Percentiles rank a stretch among this genome's conserved stretches.
phyloP scores from a whole-genome alignment of 2,797 vertebrate genomes.

The Tokudaia muenninki region DNA sequence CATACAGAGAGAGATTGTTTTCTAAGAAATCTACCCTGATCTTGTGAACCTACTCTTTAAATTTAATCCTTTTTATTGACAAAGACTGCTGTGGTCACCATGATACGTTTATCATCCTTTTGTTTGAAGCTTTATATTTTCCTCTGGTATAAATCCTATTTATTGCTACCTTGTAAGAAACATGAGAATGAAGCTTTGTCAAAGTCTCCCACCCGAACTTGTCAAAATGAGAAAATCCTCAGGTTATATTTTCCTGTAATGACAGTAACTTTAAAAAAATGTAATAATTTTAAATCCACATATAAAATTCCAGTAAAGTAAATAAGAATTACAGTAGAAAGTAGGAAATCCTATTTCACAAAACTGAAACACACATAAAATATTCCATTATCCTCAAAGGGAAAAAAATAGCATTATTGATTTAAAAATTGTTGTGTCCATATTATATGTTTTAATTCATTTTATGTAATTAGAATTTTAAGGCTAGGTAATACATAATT shows the following conservation, averaged over 20 bases:
- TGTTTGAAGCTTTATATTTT: slow-evolving; percentile 58
- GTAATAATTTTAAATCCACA: not conserved
- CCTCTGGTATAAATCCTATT: not conserved
- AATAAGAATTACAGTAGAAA: slow-evolving; percentile 3
- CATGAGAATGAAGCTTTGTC: slow-evolving; percentile 21
- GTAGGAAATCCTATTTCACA: not conserved
- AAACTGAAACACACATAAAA: slow-evolving; percentile 46
- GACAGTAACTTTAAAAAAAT: not conserved
- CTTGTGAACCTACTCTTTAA: not conserved
- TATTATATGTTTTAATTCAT: slow-evolving; percentile 7
- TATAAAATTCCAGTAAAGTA: not conserved
- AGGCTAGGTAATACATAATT: not conserved
- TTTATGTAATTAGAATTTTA: not conserved
- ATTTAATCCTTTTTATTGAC: slow-evolving; percentile 45
- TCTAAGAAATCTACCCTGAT: not conserved
- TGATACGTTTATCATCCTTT: slow-evolving; percentile 12
- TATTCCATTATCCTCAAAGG: not conserved
- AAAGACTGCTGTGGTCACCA: not conserved
- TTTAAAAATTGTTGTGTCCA: not conserved
- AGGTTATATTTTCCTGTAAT: slow-evolving; percentile 1
- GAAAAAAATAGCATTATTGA: not conserved
- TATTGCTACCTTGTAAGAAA: slow-evolving; percentile 4
- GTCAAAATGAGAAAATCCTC: slow-evolving; percentile 28
- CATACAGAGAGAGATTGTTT: not conserved
- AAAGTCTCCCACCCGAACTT: not conserved